phyloP scores from a whole-genome alignment of 2,888 invertebrate species.

The Nomada fucata region DNA sequence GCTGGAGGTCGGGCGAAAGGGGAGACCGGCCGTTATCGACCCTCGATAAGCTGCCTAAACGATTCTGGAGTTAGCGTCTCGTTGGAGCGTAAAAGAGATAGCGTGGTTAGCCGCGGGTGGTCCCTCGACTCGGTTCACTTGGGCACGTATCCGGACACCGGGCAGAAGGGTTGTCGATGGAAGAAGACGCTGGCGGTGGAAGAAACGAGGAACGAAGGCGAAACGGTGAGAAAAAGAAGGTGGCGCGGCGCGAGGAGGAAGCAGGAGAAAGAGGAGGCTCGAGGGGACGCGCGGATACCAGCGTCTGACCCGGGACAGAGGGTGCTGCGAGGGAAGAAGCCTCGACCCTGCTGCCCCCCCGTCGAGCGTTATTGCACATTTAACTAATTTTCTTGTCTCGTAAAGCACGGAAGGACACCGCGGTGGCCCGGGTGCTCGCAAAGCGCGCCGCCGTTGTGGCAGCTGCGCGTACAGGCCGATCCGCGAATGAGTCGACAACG shows the following conservation, averaged over 20 bases:
- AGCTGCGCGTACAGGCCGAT: constrained; percentile 21
- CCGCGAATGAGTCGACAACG: constrained; percentile 10
- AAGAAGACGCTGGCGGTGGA: constrained; percentile 27
- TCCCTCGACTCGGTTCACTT: constrained; percentile 25
- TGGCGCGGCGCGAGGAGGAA: background rate
- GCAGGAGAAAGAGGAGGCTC: constrained; percentile 20
- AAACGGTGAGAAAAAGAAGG: constrained; percentile 1
- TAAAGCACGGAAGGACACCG: constrained; percentile 76
- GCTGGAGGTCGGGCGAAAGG: background rate
- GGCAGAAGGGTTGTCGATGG: constrained; percentile 21
- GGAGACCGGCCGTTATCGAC: constrained; percentile 44
- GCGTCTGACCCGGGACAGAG: constrained; percentile 33
- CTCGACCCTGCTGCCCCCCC: constrained; percentile 64
- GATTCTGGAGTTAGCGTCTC: constrained; percentile 62
- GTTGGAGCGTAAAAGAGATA: constrained; percentile 58
- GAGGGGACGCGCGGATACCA: constrained; percentile 54
- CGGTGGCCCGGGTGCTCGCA: constrained; percentile 56
- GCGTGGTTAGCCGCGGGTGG: constrained; percentile 65
- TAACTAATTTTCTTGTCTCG: constrained; percentile 82
- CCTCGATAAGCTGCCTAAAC: constrained; percentile 59
- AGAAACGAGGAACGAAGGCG: constrained; percentile 20
- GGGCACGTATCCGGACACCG: constrained; percentile 23
- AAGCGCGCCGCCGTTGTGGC: constrained; percentile 62
- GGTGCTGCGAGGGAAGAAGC: constrained; percentile 23
- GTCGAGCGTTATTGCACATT: constrained; percentile 80